Percentiles rank a stretch among this genome's conserved stretches.
Conservation (phyloP, 2,888 invertebrate genomes). For the Lordiphosa andalusiaca region DNA sequence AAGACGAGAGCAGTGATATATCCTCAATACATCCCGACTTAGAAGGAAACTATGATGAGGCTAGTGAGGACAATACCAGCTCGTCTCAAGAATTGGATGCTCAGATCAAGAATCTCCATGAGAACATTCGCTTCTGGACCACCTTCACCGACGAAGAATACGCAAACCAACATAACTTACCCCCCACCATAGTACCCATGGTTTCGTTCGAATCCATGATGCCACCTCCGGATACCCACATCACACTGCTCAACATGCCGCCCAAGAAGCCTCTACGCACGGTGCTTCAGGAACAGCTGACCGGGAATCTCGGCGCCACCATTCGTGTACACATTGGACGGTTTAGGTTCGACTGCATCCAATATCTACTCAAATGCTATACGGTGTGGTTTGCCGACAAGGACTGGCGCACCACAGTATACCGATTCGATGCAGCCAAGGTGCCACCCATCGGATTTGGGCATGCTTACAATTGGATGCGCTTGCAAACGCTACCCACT, state of each 20-base stretch:
- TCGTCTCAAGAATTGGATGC: too few species aligned
- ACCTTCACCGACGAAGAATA: neutral
- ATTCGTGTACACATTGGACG: slow-evolving; percentile 11
- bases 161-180: neutral
- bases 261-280: neutral
- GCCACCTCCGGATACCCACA: too few species aligned
- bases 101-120: too few species aligned
- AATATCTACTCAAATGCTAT: slow-evolving; percentile 12
- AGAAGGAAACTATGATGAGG: too few species aligned
- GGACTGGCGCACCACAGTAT: slow-evolving; percentile 6
- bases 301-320: slow-evolving; percentile 15
- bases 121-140: neutral
- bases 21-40: too few species aligned
- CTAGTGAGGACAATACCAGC: too few species aligned
- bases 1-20: too few species aligned
- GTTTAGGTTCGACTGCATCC: slow-evolving; percentile 11
- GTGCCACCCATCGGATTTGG: slow-evolving; percentile 23
- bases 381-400: slow-evolving; percentile 27
- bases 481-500: slow-evolving; percentile 2
- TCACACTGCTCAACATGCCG: neutral
- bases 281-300: neutral
- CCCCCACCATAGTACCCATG: neutral
- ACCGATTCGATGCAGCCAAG: neutral
- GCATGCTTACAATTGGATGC: slow-evolving; percentile 34
- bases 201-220: neutral